Evolutionary conservation across 2,113 vertebrate genomes (phyloP), one percentile per base, ranked within the genome.

Genomic region (Cheilinus undulatus): DNA sequence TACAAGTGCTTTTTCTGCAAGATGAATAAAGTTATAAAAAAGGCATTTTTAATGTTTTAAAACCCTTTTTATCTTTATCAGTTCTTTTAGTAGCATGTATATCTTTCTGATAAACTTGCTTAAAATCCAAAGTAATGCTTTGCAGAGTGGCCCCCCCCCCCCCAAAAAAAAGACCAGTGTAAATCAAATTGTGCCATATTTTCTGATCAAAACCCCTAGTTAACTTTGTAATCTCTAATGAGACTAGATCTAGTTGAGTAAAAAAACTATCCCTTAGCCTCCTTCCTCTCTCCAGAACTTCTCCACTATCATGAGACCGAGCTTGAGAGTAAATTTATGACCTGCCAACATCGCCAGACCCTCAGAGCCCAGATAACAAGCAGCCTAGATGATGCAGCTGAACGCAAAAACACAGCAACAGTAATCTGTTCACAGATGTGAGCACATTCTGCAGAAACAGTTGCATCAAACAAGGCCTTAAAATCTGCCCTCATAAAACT

Each of bases 281-380:
- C 15, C 40, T 42, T 3, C 15, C 19, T 17, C 19, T 5, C 40
- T 42, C 19, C 14, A 19, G 40, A 42, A 19, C 15, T 17, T 58
- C 69, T 20, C 40, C 32, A 14, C 57, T 22, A 56, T 78, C 80
- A 83, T 56, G 59, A 76, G 80, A 81, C 70, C 0, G 28, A 68
- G 48, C 57, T 42, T 63, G 69, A 74, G 53, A 40, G 49, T 17
- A 46, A 24, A 62, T 65, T 58, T 27, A 36, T 3, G 51, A 53
- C 34, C 38, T 7, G 51, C 51, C 28, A 24, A 13, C 11, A 3
- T 20, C 14, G 38, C 59, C 28, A 1, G 22, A 48, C 19, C 12
- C 28, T 68, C 42, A 15, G 26, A 49, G 22, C 34, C 51, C 20
- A 15, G 67, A 73, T 40, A 63, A 60, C 30, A 32, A 53, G 48